Base-by-base conservation (phyloP, 1,140 invertebrate species). In the Akabosia matsudoensis region DNA sequence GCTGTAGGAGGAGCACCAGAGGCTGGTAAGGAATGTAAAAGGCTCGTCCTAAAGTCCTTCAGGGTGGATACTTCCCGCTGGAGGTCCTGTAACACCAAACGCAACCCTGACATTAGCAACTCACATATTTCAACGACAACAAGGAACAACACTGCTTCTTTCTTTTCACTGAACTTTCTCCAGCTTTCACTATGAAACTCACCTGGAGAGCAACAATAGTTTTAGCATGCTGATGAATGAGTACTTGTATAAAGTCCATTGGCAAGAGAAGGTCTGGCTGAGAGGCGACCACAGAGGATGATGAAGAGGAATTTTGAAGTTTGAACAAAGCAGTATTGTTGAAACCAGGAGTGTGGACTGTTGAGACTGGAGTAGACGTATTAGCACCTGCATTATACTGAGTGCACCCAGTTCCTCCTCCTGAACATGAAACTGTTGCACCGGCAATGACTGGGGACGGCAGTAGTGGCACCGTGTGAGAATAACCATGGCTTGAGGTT, bases 151-250 rank as follows among this genome's bases (percentile, higher is more conserved):
- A n/a, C n/a, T n/a, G n/a, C n/a, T n/a, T n/a, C n/a, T n/a, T n/a
- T n/a, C n/a, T n/a, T n/a, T n/a, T n/a, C n/a, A n/a, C n/a, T n/a
- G n/a, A n/a, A n/a, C n/a, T n/a, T n/a, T n/a, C 37, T 45, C 18
- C 37, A 10, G 7, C 37, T 18, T 45, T 18, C 24, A 31, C 30
- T 10, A 45, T 45, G 37, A 10, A 45, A 18, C 61, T 73, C 76
- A 81, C 80, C 76, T 81, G 76, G 33, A 81, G 37, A 33, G 77
- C 74, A 64, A 81, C 79, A 70, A 81, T 77, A 30, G 80, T 81
- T 74, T 79, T 79, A 22, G 80, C 80, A 79, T 81, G 80, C 64
- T 81, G 80, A 76, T 79, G 77, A 64, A 81, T 79, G 73, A 81
- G 77, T 74, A 81, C 67, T 74, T 79, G 78, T 28, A 81, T 77